Conservation (phyloP, 2,888 invertebrate genomes). For the Dione vanillae region DNA sequence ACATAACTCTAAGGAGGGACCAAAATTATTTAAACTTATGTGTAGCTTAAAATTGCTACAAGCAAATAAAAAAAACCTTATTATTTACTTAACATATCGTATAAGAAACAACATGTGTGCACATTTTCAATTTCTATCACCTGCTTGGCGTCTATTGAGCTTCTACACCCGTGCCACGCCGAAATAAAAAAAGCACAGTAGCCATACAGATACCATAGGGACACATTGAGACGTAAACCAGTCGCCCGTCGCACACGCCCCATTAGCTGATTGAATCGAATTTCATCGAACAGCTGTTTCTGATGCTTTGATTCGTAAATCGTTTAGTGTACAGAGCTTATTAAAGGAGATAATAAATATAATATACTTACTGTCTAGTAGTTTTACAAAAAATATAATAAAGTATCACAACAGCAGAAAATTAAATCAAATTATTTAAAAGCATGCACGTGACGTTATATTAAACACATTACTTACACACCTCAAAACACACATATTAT, state of each 20-base stretch:
- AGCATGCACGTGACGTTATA: background rate
- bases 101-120: background rate
- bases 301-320: constrained; percentile 61
- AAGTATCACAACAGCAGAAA: background rate
- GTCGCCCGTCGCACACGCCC: constrained; percentile 60
- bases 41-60: background rate
- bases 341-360: background rate
- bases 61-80: background rate
- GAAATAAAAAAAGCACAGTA: constrained; percentile 42
- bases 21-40: too few species aligned
- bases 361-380: background rate
- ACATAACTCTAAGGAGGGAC: too few species aligned
- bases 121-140: constrained; percentile 27
- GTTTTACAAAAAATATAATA: background rate
- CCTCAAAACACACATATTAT: too few species aligned
- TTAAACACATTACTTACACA: too few species aligned
- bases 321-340: constrained; percentile 51
- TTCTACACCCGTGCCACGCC: constrained; percentile 44
- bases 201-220: constrained; percentile 34
- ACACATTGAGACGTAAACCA: constrained; percentile 45
- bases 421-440: too few species aligned
- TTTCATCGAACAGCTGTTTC: constrained; percentile 77
- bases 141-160: constrained; percentile 32
- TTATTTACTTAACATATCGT: background rate
- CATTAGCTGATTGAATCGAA: constrained; percentile 75